phyloP scores from a whole-genome alignment of 1,140 invertebrate species.

The Octopus sinensis region DNA sequence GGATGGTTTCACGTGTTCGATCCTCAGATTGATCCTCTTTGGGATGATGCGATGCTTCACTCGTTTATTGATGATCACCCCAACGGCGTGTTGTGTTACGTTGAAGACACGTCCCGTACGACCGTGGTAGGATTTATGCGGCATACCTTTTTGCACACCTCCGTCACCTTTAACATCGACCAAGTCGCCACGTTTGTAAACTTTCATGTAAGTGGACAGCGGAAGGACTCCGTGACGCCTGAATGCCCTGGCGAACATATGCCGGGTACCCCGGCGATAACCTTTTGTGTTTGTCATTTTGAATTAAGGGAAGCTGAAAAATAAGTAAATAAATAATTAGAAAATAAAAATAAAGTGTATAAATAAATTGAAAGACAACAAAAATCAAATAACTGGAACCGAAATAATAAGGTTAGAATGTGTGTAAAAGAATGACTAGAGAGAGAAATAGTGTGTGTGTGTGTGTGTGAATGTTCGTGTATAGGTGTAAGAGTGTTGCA shows the following conservation, averaged over 20 bases:
- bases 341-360: too few relatives aligned
- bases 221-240: constrained; percentile 91
- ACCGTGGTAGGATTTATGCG: constrained; percentile 97
- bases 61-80: constrained; percentile 98
- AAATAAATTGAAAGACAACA: too few relatives aligned
- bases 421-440: too few relatives aligned
- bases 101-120: constrained; percentile 98
- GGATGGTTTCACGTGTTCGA: constrained; percentile 96
- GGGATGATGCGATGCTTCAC: constrained; percentile 81
- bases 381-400: too few relatives aligned
- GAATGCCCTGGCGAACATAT: constrained; percentile 94
- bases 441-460: too few relatives aligned
- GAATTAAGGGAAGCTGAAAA: too few relatives aligned
- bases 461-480: too few relatives aligned
- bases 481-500: too few relatives aligned
- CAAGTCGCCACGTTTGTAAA: constrained; percentile 96
- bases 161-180: constrained; percentile 99
- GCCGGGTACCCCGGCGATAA: constrained; percentile 94
- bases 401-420: too few relatives aligned
- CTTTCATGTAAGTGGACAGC: constrained; percentile 92
- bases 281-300: constrained; percentile 96
- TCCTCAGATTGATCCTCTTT: constrained; percentile 93
- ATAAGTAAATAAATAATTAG: too few relatives aligned
- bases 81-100: constrained; percentile 93
- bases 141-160: constrained; percentile 99